These are phyloP conservation scores for Odontophorus gujanensis DNA, from an alignment of 2,113 vertebrate genomes.

Conservation along the genomic window DNA sequence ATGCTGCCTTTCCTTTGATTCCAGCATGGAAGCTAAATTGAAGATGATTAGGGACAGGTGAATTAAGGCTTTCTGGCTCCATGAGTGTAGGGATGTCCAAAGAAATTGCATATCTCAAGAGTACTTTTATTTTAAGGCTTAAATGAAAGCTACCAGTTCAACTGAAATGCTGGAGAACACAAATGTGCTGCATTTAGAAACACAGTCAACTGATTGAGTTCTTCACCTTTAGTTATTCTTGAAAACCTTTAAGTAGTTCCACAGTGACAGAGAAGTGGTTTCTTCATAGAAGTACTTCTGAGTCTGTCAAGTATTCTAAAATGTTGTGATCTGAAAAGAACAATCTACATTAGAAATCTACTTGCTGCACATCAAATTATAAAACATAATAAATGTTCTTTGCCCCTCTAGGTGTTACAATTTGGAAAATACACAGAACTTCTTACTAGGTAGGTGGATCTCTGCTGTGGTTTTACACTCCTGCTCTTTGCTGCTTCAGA, in stretches of 20 bases:
- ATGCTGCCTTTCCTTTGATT: slow-evolving; percentile 31
- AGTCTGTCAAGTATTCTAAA: background rate
- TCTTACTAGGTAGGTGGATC: too few species aligned
- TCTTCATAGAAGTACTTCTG: background rate
- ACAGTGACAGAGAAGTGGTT: background rate
- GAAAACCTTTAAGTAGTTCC: background rate
- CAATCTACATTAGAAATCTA: background rate
- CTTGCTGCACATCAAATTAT: background rate
- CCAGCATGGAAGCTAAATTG: slow-evolving; percentile 10
- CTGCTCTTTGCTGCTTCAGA: background rate
- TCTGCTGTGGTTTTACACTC: too few species aligned
- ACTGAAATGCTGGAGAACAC: background rate
- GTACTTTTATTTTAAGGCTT: background rate
- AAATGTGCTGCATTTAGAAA: background rate
- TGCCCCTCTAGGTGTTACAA: too few species aligned
- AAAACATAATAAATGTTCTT: too few species aligned
- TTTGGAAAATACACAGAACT: too few species aligned
- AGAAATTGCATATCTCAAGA: background rate
- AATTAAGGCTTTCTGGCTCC: background rate
- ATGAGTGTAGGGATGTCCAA: background rate
- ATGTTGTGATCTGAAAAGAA: background rate
- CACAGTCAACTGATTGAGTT: background rate
- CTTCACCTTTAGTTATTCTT: background rate
- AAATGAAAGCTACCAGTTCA: background rate
- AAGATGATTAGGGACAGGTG: background rate